Evolutionary conservation across 2,797 vertebrate genomes (phyloP).

Genomic region (Spondyliosoma cantharus): DNA sequence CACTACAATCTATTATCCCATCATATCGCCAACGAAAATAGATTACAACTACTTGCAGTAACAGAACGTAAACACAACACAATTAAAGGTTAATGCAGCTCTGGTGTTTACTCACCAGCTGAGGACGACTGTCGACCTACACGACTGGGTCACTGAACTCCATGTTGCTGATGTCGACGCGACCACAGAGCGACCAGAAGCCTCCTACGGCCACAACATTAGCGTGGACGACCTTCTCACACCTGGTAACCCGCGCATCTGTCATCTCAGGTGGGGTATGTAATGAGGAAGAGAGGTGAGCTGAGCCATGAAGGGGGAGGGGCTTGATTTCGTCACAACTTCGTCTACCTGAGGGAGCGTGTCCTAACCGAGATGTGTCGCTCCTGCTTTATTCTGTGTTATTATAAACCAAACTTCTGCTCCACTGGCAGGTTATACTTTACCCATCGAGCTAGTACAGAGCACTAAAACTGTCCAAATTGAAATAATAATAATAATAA

Average conservation of each 20-base stretch:
- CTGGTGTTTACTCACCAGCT: slow-evolving; percentile 5
- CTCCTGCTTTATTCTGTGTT: too few species aligned
- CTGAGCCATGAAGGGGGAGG: not conserved
- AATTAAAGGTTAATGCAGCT: not conserved
- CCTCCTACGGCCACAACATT: not conserved
- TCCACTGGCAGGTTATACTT: too few species aligned
- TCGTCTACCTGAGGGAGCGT: not conserved
- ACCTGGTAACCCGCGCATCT: slow-evolving; percentile 15
- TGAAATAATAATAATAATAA: too few species aligned
- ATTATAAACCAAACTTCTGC: too few species aligned
- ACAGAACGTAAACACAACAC: too few species aligned
- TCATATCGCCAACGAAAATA: not conserved
- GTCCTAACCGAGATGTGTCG: not conserved
- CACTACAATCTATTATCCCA: not conserved
- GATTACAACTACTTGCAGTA: too few species aligned
- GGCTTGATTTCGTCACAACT: not conserved
- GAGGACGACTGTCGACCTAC: not conserved
- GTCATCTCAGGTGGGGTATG: slow-evolving; percentile 30
- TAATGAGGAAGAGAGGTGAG: slow-evolving; percentile 8
- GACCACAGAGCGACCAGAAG: not conserved
- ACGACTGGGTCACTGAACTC: not conserved
- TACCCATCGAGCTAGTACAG: too few species aligned
- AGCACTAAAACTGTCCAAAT: too few species aligned
- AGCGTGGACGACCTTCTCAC: not conserved
- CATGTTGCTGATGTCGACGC: not conserved